A percentile compares a stretch with the other conserved stretches of the same genome.
phyloP scores from a whole-genome alignment of 2,797 vertebrate species.

The Galago senegalensis region DNA sequence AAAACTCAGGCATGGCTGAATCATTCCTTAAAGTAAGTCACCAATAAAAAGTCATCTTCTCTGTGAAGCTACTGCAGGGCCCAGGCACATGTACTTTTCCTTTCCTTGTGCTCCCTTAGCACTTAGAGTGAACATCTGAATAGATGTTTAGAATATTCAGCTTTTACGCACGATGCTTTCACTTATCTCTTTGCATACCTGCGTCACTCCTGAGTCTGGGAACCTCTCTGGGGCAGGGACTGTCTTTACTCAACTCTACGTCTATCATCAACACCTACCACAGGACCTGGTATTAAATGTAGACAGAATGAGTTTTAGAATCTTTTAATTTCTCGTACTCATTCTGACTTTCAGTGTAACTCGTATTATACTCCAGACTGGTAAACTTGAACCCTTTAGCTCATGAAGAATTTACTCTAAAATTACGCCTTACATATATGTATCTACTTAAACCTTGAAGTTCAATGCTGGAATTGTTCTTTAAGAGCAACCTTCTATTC shows the following conservation, averaged over 20 bases:
- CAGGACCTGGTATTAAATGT: slow-evolving; percentile 3
- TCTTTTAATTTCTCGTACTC: not conserved
- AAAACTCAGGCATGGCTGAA: not conserved
- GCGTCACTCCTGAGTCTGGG: not conserved
- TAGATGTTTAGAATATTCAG: not conserved
- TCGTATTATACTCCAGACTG: not conserved
- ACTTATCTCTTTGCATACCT: not conserved
- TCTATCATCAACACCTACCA: not conserved
- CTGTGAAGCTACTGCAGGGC: not conserved
- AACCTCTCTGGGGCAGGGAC: not conserved
- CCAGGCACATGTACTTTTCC: not conserved
- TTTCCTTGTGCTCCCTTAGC: not conserved
- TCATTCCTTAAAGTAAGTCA: not conserved
- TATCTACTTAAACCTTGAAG: not conserved
- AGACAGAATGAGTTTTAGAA: slow-evolving; percentile 49
- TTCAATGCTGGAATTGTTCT: not conserved
- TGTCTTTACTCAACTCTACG: not conserved
- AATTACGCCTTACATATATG: slow-evolving; percentile 3
- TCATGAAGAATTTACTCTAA: slow-evolving; percentile 48
- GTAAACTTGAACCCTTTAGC: slow-evolving; percentile 3
- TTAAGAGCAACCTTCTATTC: not conserved
- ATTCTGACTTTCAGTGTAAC: slow-evolving; percentile 40
- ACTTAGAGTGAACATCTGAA: not conserved
- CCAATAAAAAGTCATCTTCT: slow-evolving; percentile 15
- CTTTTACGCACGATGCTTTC: not conserved